phyloP scores from a whole-genome alignment of 2,888 invertebrate species.

The Scaptomyza tumidula region DNA sequence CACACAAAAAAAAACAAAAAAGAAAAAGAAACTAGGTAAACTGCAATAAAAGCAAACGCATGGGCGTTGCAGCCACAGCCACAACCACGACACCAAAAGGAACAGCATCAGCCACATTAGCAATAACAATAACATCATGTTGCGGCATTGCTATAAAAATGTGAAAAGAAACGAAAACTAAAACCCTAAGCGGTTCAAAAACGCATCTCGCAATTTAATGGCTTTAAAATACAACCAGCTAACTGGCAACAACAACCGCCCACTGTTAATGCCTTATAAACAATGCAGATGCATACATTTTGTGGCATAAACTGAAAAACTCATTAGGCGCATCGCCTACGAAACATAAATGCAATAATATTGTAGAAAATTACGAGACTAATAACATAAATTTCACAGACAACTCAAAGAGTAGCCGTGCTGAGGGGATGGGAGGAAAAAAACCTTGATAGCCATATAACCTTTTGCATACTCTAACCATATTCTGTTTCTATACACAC shows the following conservation, averaged over 20 bases:
- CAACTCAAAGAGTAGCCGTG: constrained; percentile 4
- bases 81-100: constrained; percentile 20
- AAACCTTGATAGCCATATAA: constrained; percentile 26
- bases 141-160: constrained; percentile 47
- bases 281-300: constrained; percentile 75
- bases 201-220: constrained; percentile 49
- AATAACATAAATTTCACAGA: constrained; percentile 70
- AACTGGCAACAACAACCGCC: constrained; percentile 41
- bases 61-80: constrained; percentile 43
- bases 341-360: constrained; percentile 73
- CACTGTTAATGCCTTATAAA: constrained; percentile 54
- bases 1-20: constrained; percentile 13
- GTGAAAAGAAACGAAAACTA: constrained; percentile 9
- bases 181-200: constrained; percentile 51
- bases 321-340: constrained; percentile 77
- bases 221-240: constrained; percentile 32
- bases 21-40: not conserved
- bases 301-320: constrained; percentile 61
- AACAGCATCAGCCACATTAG: constrained; percentile 15
- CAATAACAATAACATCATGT: constrained; percentile 29
- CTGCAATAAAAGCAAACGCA: constrained; percentile 9
- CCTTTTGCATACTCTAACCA: constrained; percentile 42
- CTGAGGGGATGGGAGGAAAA: not conserved
- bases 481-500: constrained; percentile 60
- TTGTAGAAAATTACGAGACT: constrained; percentile 70